phyloP scores from a whole-genome alignment of 2,113 vertebrate species.

The Clinocottus analis region DNA sequence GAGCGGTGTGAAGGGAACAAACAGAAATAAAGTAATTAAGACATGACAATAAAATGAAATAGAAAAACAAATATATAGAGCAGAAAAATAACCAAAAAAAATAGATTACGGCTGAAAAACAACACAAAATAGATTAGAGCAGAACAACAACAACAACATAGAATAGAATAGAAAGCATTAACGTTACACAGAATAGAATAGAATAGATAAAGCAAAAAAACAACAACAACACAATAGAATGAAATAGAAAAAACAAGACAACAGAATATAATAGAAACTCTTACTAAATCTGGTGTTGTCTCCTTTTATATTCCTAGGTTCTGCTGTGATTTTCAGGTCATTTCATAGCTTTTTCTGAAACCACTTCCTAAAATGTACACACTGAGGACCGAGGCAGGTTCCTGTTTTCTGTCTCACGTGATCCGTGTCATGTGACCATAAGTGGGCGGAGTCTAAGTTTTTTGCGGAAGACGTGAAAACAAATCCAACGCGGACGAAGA shows the following conservation, averaged over 20 bases:
- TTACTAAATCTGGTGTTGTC: background rate
- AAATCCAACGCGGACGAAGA: background rate
- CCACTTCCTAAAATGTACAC: slow-evolving; percentile 44
- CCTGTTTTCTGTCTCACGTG: slow-evolving; percentile 58
- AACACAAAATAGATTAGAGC: background rate
- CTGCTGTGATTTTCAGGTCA: slow-evolving; percentile 44
- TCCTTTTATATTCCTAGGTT: background rate
- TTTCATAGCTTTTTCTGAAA: background rate
- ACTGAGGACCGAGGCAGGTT: slow-evolving; percentile 1
- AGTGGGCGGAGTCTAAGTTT: slow-evolving; percentile 12
- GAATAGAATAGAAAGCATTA: background rate
- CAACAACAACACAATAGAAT: background rate
- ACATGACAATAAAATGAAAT: background rate
- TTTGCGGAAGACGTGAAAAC: slow-evolving; percentile 47
- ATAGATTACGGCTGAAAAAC: background rate
- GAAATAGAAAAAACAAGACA: background rate
- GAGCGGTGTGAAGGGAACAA: background rate
- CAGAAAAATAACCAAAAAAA: background rate
- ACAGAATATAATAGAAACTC: background rate
- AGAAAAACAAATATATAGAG: background rate
- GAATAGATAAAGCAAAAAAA: background rate
- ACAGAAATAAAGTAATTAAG: background rate
- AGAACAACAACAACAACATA: background rate
- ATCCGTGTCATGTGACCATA: slow-evolving; percentile 53
- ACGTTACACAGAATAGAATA: slow-evolving; percentile 1